A percentile compares a stretch with the other conserved stretches of the same genome.
Evolutionary conservation across 2,888 invertebrate genomes (phyloP).

Genomic region (Aphodius sticticus): DNA sequence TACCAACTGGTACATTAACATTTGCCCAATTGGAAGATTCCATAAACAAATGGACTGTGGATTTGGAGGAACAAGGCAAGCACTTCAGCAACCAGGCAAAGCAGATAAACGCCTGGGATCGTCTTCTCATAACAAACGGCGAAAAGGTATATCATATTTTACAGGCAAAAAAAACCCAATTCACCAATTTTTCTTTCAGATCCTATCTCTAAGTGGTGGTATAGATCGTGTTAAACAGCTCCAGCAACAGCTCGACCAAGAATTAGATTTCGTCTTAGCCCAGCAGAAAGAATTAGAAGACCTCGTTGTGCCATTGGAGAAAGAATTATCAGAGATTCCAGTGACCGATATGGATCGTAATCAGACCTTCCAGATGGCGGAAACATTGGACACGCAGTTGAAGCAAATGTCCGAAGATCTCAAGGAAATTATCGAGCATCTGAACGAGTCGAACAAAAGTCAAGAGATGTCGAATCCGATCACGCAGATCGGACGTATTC

Average conservation of each 20-base stretch:
- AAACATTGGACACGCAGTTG: slow-evolving; percentile 89
- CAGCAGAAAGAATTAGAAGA: slow-evolving; percentile 95
- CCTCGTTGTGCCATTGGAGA: slow-evolving; percentile 84
- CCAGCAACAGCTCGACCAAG: slow-evolving; percentile 89
- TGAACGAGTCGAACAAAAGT: slow-evolving; percentile 87
- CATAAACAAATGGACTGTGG: slow-evolving; percentile 94
- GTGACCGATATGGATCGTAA: slow-evolving; percentile 88
- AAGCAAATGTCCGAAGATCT: slow-evolving; percentile 95
- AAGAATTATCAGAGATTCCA: slow-evolving; percentile 72
- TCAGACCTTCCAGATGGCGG: slow-evolving; percentile 88
- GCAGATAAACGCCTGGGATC: slow-evolving; percentile 96
- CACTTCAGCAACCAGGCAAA: slow-evolving; percentile 93
- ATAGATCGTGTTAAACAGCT: slow-evolving; percentile 90
- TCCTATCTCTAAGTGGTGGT: slow-evolving; percentile 83
- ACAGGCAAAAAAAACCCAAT: slow-evolving; percentile 17
- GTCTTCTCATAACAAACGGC: slow-evolving; percentile 87
- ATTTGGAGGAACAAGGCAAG: slow-evolving; percentile 92
- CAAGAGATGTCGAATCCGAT: slow-evolving; percentile 89
- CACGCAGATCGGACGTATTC: slow-evolving; percentile 89
- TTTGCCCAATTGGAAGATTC: slow-evolving; percentile 89
- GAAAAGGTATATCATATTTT: slow-evolving; percentile 72
- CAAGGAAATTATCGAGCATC: slow-evolving; percentile 93
- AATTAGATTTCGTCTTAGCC: slow-evolving; percentile 90
- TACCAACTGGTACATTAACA: slow-evolving; percentile 66
- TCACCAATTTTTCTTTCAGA: slow-evolving; percentile 62